These are phyloP conservation scores for Calyptomena viridis DNA, from an alignment of 2,113 vertebrate genomes.

Conservation along the genomic window DNA sequence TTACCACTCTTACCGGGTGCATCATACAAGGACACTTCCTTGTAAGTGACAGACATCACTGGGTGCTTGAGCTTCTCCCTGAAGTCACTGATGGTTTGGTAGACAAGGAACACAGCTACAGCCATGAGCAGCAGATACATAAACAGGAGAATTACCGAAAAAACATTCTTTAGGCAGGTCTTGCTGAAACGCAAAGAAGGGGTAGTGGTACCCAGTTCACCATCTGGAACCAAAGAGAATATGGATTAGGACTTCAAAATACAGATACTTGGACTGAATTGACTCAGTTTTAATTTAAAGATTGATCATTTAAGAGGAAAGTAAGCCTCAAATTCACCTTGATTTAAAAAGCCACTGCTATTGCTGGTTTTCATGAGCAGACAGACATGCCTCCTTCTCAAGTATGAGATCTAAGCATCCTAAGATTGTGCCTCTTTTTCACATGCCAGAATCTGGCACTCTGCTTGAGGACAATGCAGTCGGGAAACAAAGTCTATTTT, in stretches of 20 bases:
- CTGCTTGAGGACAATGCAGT: not conserved
- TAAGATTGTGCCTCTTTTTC: not conserved
- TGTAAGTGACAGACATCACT: slow-evolving; percentile 95
- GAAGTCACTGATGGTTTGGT: slow-evolving; percentile 95
- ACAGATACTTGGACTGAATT: not conserved
- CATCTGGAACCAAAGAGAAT: slow-evolving; percentile 68
- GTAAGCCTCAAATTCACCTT: not conserved
- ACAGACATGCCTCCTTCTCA: not conserved
- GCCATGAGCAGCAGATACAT: slow-evolving; percentile 92
- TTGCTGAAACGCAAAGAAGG: slow-evolving; percentile 82
- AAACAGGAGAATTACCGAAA: slow-evolving; percentile 89
- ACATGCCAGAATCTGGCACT: not conserved
- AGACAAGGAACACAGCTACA: slow-evolving; percentile 91
- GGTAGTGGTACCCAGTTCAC: slow-evolving; percentile 66
- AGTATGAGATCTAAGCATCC: not conserved
- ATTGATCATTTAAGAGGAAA: not conserved
- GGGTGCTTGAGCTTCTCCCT: slow-evolving; percentile 91
- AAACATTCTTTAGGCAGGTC: slow-evolving; percentile 91
- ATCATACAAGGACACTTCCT: slow-evolving; percentile 89
- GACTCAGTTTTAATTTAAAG: not conserved
- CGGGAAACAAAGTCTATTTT: not conserved
- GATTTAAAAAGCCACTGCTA: not conserved
- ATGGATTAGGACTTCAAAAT: not conserved
- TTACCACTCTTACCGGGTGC: slow-evolving; percentile 81
- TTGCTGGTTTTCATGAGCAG: not conserved